phyloP scores from a whole-genome alignment of 1,140 invertebrate genomes.

The Nylanderia fulva region DNA sequence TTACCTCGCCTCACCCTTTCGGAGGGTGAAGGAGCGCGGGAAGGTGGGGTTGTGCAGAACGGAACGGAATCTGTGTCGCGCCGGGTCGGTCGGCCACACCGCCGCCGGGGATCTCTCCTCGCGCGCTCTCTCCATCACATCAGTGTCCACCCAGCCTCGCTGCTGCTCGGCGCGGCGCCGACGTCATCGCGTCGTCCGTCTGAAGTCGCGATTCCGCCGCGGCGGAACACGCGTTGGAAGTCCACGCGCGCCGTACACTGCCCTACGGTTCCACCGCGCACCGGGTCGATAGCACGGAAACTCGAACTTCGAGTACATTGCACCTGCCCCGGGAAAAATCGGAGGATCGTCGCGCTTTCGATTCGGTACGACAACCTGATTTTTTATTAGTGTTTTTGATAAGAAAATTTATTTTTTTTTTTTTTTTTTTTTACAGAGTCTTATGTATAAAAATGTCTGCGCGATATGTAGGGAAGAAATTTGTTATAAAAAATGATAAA shows the following conservation, averaged over 20 bases:
- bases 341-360: slow-evolving; percentile 20
- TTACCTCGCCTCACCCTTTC: slow-evolving; percentile 23
- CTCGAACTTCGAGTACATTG: background rate
- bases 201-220: slow-evolving; percentile 10
- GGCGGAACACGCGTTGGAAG: background rate
- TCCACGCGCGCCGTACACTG: slow-evolving; percentile 43
- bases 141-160: slow-evolving; percentile 74
- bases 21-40: slow-evolving; percentile 4
- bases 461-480: background rate
- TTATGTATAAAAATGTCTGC: background rate
- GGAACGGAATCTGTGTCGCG: slow-evolving; percentile 76
- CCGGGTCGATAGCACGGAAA: slow-evolving; percentile 31
- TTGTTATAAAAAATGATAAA: background rate
- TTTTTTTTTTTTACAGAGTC: background rate
- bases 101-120: slow-evolving; percentile 47
- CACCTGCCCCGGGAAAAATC: slow-evolving; percentile 1
- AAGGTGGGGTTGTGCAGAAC: slow-evolving; percentile 33
- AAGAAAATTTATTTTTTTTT: background rate
- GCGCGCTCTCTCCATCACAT: slow-evolving; percentile 60
- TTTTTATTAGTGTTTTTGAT: slow-evolving; percentile 3
- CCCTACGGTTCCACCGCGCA: background rate
- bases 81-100: slow-evolving; percentile 58
- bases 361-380: background rate
- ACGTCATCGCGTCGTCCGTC: slow-evolving; percentile 12
- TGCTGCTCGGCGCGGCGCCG: slow-evolving; percentile 47